These are phyloP conservation scores for Pristionchus japonicus DNA, from an alignment of 2,888 invertebrate species.

Conservation along the genomic window DNA sequence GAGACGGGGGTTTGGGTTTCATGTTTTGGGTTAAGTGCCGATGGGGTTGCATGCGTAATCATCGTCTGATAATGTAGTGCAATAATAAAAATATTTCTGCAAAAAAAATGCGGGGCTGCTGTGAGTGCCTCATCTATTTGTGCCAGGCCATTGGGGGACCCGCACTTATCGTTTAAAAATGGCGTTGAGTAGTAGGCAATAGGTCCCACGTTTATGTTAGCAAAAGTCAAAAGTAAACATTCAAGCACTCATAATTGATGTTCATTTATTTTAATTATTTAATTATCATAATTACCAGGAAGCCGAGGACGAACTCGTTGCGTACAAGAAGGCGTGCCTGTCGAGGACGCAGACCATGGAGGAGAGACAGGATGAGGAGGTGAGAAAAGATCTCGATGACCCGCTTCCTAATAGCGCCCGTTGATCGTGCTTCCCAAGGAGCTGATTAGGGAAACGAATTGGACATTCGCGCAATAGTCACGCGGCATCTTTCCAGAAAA, in stretches of 20 bases:
- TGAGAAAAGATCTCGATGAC: conserved; percentile 29
- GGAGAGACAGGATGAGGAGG: conserved; percentile 60
- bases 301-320: conserved; percentile 50
- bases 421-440: no score
- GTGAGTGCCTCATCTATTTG: neutral
- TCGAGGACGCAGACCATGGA: conserved; percentile 55
- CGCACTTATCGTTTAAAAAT: neutral
- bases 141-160: neutral
- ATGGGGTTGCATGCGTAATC: neutral
- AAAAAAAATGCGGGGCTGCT: neutral
- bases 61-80: neutral
- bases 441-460: no score
- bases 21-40: conserved; percentile 77
- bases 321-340: conserved; percentile 57
- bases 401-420: no score
- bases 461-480: no score
- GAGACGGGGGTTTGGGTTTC: neutral
- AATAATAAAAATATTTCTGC: neutral
- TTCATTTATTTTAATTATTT: neutral
- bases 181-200: neutral
- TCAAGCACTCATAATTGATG: no score
- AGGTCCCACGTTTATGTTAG: no score
- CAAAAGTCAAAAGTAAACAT: no score
- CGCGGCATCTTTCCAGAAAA: no score
- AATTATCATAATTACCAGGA: neutral